Percentiles rank a stretch among this genome's conserved stretches.
Conservation (phyloP, 1,140 invertebrate genomes). For the Drosophila neocordata region DNA sequence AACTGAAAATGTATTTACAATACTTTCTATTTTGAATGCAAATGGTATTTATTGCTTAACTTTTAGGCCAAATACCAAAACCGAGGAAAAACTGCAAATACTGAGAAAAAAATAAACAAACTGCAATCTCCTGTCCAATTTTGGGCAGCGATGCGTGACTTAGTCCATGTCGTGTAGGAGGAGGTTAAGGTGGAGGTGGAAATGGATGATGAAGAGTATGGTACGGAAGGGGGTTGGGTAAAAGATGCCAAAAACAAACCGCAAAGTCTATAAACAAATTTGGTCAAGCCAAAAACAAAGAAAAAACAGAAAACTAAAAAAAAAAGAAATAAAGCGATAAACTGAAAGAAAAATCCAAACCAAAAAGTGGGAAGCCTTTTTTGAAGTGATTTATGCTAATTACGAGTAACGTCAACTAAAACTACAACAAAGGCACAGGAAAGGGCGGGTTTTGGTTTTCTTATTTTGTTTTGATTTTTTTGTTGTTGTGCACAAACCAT, state of each 20-base stretch:
- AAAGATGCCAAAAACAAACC: conserved; percentile 72
- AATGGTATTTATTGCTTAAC: conserved; percentile 74
- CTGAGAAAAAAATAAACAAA: conserved; percentile 8
- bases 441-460: conserved; percentile 62
- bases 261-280: conserved; percentile 78
- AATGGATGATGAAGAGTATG: conserved; percentile 14
- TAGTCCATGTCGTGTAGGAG: conserved; percentile 68
- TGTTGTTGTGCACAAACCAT: conserved; percentile 53
- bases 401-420: conserved; percentile 65
- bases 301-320: conserved; percentile 49
- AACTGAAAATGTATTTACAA: conserved; percentile 76
- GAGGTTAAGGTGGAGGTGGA: conserved; percentile 19
- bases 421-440: conserved; percentile 58
- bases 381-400: conserved; percentile 81
- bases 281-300: conserved; percentile 69
- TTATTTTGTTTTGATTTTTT: background rate
- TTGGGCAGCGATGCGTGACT: conserved; percentile 80
- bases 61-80: conserved; percentile 43
- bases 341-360: background rate
- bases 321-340: background rate
- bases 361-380: conserved; percentile 68
- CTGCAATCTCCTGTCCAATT: conserved; percentile 63
- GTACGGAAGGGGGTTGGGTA: conserved; percentile 42
- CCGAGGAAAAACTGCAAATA: conserved; percentile 36
- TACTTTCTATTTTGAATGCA: conserved; percentile 76